These are phyloP conservation scores for Microtus richardsoni DNA, from an alignment of 2,113 vertebrate genomes.

Conservation along the genomic window DNA sequence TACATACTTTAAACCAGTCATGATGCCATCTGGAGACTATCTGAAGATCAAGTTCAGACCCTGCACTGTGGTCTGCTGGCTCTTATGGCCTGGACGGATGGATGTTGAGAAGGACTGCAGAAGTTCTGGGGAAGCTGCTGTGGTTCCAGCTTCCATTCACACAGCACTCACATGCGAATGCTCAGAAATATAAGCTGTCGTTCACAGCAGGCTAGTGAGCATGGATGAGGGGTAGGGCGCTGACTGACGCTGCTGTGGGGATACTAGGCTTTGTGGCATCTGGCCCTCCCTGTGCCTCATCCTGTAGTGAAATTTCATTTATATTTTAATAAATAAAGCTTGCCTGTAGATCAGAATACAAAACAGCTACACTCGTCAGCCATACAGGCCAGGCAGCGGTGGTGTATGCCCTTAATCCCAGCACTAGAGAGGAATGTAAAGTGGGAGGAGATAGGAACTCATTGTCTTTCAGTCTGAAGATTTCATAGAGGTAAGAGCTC, in stretches of 20 bases:
- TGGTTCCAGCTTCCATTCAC: background rate
- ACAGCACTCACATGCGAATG: rapidly evolving
- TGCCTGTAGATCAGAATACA: too few relatives aligned
- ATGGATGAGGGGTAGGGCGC: background rate
- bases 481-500: too few relatives aligned
- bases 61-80: background rate
- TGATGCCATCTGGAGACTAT: background rate
- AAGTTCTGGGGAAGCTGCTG: background rate
- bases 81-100: background rate
- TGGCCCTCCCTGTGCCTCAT: rapidly evolving
- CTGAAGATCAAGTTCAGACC: background rate
- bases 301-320: rapidly evolving
- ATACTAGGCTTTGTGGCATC: background rate
- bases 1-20: background rate
- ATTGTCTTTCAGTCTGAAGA: too few relatives aligned
- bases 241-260: background rate
- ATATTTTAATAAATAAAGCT: too few relatives aligned
- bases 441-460: too few relatives aligned
- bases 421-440: too few relatives aligned
- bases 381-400: too few relatives aligned
- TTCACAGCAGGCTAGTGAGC: background rate
- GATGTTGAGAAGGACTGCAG: background rate
- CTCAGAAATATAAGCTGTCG: background rate
- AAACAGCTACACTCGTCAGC: too few relatives aligned
- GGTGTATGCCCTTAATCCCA: too few relatives aligned